Base-by-base conservation (phyloP, 1,140 invertebrate species). In the Holcopasites calliopsidis region DNA sequence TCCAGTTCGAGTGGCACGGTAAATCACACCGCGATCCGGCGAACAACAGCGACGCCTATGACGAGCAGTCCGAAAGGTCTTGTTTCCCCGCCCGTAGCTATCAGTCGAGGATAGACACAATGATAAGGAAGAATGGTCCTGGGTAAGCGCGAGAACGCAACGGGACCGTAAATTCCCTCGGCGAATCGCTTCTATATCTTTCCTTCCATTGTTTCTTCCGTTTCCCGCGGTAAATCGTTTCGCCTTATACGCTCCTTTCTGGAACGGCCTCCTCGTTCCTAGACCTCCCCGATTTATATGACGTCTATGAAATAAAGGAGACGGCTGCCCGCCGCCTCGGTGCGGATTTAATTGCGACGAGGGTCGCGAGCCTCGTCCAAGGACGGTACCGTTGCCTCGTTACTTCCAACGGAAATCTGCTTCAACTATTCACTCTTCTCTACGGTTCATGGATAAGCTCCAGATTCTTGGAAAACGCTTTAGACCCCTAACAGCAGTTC, bases 51-150 rank as follows among this genome's bases (percentile, higher is more conserved):
- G 42, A 6, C 57, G 33, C 2, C 70, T 64, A 54, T 64, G 70
- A 72, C 58, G 70, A 64, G 35, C 35, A 64, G 47, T 72, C 58
- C 8, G 13, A 64, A 47, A 33, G 33, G 70, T 72, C 35, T 72
- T 64, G 70, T 64, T 55, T 55, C 65, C 11, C 58, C 35, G 38
- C 61, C 65, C 16, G 16, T 31, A 35, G 61, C 44, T 66, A 66
- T 78, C 60, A 40, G 42, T 5, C 23, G 40, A n/a, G 55, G 74
- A 77, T 64, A 77, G 80, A 81, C 79, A 73, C n/a, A n/a, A 80
- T 77, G 80, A 82, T 81, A 81, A 82, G 78, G 64, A 82, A 49
- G 74, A 77, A 81, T 42, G 57, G 62, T 33, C 44, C 21, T 47
- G 49, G 68, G 68, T 73, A 77, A 82, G 38, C 79, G 61, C 40